Conservation (phyloP, 2,113 vertebrate genomes). For the Chloebia gouldiae region DNA sequence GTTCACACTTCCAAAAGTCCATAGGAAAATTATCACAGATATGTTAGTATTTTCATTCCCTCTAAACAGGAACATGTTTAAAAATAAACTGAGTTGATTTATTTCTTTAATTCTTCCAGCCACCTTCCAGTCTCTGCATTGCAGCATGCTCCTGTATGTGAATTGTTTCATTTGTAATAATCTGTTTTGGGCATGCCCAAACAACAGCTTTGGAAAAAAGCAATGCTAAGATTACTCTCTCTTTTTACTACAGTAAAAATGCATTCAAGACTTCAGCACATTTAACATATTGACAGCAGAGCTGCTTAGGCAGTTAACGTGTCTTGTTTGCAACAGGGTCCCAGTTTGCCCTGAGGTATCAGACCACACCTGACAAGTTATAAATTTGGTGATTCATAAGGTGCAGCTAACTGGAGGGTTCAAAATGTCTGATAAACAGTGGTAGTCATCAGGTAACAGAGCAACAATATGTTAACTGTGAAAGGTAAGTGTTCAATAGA, state of each 20-base stretch:
- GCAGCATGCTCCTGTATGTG: background rate
- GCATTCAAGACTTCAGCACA: background rate
- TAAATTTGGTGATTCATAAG: constrained; percentile 37
- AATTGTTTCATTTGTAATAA: background rate
- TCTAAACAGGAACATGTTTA: background rate
- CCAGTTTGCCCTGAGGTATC: background rate
- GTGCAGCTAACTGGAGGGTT: background rate
- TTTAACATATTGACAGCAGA: background rate
- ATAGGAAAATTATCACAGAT: background rate
- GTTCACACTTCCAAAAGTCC: background rate
- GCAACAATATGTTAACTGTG: background rate
- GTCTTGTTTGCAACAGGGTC: background rate
- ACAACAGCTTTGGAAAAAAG: background rate
- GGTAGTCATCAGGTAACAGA: background rate
- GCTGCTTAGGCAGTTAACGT: background rate
- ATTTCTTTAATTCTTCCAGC: background rate
- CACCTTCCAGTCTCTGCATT: background rate
- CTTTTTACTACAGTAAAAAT: background rate
- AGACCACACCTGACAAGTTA: background rate
- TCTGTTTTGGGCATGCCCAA: background rate
- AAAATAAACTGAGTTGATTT: background rate
- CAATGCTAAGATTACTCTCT: background rate
- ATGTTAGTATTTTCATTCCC: background rate
- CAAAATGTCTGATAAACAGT: background rate
- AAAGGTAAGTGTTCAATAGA: background rate